Conservation (phyloP, 23 tunicate species). For the Trididemnum miniatum region DNA sequence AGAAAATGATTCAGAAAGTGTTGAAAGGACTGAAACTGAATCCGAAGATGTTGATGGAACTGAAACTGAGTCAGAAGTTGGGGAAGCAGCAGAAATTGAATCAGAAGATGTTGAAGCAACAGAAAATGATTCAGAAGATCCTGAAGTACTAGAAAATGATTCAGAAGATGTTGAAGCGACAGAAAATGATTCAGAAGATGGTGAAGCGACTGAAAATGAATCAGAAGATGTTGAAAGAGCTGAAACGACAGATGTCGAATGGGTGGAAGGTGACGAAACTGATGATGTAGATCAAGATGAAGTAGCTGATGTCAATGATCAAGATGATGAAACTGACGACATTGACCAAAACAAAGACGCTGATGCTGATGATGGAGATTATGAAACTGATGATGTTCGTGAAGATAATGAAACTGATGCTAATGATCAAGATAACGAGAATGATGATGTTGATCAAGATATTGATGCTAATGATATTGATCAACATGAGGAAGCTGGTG, state of each 20-base stretch:
- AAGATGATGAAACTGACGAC: not conserved
- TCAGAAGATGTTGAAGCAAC: constrained; percentile 1
- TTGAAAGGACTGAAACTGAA: not conserved
- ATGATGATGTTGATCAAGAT: constrained; percentile 3
- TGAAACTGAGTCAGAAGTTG: too few species aligned
- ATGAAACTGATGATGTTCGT: not conserved
- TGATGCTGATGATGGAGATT: constrained; percentile 15
- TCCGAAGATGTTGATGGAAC: too few species aligned
- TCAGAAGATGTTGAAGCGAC: not conserved
- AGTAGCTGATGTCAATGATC: not conserved
- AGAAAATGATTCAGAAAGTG: not conserved
- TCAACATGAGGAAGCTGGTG: not conserved
- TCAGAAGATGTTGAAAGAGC: constrained; percentile 9
- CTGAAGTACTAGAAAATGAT: not conserved
- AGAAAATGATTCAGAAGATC: constrained; percentile 10
- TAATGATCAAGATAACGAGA: constrained; percentile 12
- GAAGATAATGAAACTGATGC: not conserved
- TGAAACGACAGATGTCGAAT: constrained; percentile 1
- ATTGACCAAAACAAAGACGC: not conserved
- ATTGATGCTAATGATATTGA: not conserved
- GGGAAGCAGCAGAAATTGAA: not conserved
- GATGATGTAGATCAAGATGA: constrained; percentile 20
- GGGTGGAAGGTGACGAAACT: constrained; percentile 1
- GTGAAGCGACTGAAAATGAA: not conserved
- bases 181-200: constrained; percentile 5